Conservation (phyloP, 1,140 invertebrate genomes). For the Heliconius hewitsoni region DNA sequence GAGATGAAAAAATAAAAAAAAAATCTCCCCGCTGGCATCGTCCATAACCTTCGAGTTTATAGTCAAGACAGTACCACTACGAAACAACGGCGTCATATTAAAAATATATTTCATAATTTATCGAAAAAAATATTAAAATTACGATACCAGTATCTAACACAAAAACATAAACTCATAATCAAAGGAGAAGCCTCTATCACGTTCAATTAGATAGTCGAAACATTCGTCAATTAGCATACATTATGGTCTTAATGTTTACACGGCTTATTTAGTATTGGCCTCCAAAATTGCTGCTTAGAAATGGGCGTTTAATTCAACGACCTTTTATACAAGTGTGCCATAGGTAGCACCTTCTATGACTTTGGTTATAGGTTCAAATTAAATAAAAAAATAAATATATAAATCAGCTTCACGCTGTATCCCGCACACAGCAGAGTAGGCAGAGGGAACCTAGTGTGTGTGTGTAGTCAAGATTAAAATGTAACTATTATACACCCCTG, state of each 20-base stretch:
- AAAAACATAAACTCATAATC: constrained; percentile 18
- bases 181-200: constrained; percentile 22
- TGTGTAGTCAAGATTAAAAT: no score
- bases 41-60: no score
- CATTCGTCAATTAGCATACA: constrained; percentile 41
- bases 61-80: no score
- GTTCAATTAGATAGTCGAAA: constrained; percentile 21
- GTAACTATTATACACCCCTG: no score
- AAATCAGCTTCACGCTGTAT: no score
- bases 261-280: constrained; percentile 36
- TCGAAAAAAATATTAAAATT: no score
- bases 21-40: no score
- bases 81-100: no score
- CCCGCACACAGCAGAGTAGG: no score
- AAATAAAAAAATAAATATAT: background rate
- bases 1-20: no score
- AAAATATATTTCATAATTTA: no score
- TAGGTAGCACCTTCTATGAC: background rate
- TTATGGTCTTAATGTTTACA: constrained; percentile 41
- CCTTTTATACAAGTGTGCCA: background rate
- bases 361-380: background rate
- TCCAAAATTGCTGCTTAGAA: constrained; percentile 30
- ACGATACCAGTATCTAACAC: background rate
- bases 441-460: no score
- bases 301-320: background rate